Percentiles rank a stretch among this genome's conserved stretches.
Conservation (phyloP, 2,797 vertebrate genomes). For the Parauchenoglanis punctatus region DNA sequence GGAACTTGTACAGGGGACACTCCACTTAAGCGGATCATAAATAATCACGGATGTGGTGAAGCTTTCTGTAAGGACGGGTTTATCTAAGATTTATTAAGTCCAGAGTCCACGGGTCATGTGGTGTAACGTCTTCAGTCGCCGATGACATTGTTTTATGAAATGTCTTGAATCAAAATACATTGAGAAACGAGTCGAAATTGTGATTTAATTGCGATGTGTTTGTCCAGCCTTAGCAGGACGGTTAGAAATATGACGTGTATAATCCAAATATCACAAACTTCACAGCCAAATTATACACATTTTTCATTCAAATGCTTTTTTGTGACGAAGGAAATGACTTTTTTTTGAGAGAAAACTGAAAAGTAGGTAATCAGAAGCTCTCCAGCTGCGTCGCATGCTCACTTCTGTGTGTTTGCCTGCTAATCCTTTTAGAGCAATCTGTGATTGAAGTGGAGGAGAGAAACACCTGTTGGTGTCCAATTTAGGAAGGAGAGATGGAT, state of each 20-base stretch:
- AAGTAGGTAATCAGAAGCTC: slow-evolving; percentile 31
- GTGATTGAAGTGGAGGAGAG: slow-evolving; percentile 48
- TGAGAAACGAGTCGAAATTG: background rate
- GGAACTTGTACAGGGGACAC: background rate
- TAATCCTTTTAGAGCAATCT: slow-evolving; percentile 39
- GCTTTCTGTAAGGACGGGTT: background rate
- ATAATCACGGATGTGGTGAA: background rate
- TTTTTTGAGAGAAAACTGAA: background rate
- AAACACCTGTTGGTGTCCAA: slow-evolving; percentile 52
- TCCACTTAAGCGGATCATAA: background rate
- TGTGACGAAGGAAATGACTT: background rate
- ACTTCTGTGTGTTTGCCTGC: slow-evolving; percentile 22
- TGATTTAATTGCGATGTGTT: background rate
- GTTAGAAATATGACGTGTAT: no score
- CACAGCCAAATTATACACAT: background rate
- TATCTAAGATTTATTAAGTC: background rate
- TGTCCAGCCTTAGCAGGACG: background rate
- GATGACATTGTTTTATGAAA: background rate
- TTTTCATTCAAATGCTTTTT: background rate
- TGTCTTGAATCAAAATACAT: background rate
- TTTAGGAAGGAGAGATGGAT: slow-evolving; percentile 35
- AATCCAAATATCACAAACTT: background rate
- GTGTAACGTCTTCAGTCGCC: background rate
- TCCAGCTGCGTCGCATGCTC: background rate
- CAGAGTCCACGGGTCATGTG: background rate